Evolutionary conservation across 2,888 invertebrate genomes (phyloP).

Genomic region (Julus scanicus): DNA sequence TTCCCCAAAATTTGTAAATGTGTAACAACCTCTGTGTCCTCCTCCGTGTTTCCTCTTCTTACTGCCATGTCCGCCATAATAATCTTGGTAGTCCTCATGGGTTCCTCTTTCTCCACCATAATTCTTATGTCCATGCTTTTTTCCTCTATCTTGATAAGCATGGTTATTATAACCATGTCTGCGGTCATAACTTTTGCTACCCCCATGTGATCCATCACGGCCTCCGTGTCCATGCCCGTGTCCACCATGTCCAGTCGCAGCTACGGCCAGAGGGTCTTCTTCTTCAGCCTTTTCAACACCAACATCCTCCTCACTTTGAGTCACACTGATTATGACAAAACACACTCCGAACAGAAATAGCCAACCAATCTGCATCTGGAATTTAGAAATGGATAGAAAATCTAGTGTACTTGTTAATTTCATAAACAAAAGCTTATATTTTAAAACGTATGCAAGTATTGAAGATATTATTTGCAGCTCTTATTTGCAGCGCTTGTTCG

Average conservation of each 20-base stretch:
- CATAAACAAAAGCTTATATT: no score
- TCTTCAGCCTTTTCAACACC: neutral
- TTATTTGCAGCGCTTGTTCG: neutral
- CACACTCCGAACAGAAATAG: neutral
- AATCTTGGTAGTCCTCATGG: conserved; percentile 69
- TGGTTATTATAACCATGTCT: neutral
- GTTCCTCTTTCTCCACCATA: conserved; percentile 72
- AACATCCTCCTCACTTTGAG: neutral
- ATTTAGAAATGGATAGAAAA: neutral
- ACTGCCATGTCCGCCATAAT: conserved; percentile 62
- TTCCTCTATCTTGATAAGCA: neutral
- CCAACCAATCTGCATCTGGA: conserved; percentile 9
- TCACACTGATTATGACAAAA: conserved; percentile 2
- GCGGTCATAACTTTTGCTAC: neutral
- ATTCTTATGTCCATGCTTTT: conserved; percentile 67
- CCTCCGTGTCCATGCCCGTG: conserved; percentile 69
- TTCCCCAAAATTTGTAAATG: neutral
- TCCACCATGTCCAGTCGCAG: conserved; percentile 52
- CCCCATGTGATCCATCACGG: conserved; percentile 71
- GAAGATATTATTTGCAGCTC: neutral
- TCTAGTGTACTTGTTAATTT: no score
- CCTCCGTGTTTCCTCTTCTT: conserved; percentile 60
- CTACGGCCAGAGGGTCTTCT: conserved; percentile 3
- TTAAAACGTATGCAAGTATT: neutral
- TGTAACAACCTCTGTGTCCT: neutral